Base-by-base conservation (phyloP, 2,113 vertebrate species). In the Oryzias melastigma region DNA sequence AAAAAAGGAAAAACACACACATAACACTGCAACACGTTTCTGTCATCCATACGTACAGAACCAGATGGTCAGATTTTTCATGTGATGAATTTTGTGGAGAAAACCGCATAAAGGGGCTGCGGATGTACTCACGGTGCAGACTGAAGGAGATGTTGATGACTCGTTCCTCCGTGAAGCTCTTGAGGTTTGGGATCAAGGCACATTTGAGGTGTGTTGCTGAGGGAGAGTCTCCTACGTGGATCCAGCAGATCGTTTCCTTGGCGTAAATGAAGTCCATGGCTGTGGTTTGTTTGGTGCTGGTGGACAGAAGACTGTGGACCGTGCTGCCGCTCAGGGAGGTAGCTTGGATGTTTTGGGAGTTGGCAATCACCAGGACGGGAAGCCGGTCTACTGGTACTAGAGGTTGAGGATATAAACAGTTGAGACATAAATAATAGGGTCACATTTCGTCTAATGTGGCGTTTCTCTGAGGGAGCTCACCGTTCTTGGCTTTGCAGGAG, bases 401-500 rank as follows among this genome's bases (percentile, higher is more conserved):
- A 77, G 68, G 49, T 3, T 14, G 5, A 59, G 55, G 10, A 20
- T 0, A 17, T 49, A 27, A 62, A 65, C 45, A 59, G 45, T 25
- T 43, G n/a, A 42, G 15, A 54, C 3, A 12, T 20, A 16, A 57
- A 8, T 14, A 14, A 58, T 24, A 22, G 42, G 14, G 27, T 24
- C 10, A 15, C 29, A 18, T 20, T 40, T 5, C 41, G 14, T 25
- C 14, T 35, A 35, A 35, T 12, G 35, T 12, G 8, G 47, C 27
- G 44, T 45, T 18, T 19, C 35, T 42, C 43, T 44, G 54, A 45
- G 8, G 19, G 5, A 43, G 22, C 73, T 74, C 82, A 97, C 97
- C 96, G 0, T 99, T 99, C 85, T 98, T 98, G 58, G 97, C 97
- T 82, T 98, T 98, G 92, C 97, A 99, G 65, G 97, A 98, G 41